Evolutionary conservation across 2,888 invertebrate species (phyloP), one percentile per base, ranked within the genome.

Genomic region (Eupithecia pulchellata): DNA sequence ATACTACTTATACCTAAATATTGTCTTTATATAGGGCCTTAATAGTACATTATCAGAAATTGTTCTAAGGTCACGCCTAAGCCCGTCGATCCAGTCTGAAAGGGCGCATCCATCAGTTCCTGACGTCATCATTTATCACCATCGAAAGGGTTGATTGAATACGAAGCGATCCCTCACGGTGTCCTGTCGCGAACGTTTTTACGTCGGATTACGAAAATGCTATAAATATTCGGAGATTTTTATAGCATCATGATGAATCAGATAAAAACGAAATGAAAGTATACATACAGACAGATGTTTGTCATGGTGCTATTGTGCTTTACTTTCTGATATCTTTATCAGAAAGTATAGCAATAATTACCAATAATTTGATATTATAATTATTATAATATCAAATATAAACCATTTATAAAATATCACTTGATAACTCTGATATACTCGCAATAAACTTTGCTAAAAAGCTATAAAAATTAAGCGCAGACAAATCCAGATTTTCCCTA

Each of bases 111-210:
- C 84, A 88, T 90, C 89, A 89, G 79, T 66, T 71, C 71, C 73
- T 85, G 90, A 89, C 89, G 81, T 81, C 81, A 82, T 84, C 87
- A 90, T 91, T 90, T 89, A 91, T 91, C 89, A 90, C 83, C 83
- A 89, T 87, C 86, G 86, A 87, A 89, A 83, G 89, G 89, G 88
- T 89, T 90, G 86, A 89, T 89, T 87, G 89, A 88, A 87, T 89
- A 88, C 84, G 82, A 82, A 84, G 79, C 85, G 83, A 88, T 85
- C 86, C 82, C 79, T 84, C 82, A 79, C 83, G 82, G 79, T 83
- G 79, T 81, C 77, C 79, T 82, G 83, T 86, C 85, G 80, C 80
- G 78, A 81, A 78, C 81, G 82, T 79, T 81, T 81, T 82, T 81
- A 78, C 77, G 79, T 78, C 74, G 78, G 78, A 82, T 79, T 79